Evolutionary conservation across 2,797 vertebrate species (phyloP), one percentile per base, ranked within the genome.

Genomic region (Limosa lapponica): DNA sequence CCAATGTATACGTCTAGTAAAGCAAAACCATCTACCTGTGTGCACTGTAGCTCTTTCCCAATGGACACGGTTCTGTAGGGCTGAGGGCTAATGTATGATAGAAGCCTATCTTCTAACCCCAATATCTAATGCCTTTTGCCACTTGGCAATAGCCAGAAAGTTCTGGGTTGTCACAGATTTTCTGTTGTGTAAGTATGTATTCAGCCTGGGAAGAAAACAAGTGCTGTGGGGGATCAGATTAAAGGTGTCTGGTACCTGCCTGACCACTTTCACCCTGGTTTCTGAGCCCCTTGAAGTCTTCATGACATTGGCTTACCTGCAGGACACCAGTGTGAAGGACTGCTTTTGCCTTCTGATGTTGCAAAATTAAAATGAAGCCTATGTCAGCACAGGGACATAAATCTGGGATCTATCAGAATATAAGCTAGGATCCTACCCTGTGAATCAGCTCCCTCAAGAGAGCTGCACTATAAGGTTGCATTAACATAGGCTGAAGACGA

Each of bases 371-470:
- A 52, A 69, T 1, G 10, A 62, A 73, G 9, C 24, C 34, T 30
- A 8, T 1, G 1, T 17, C 52, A 37, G 13, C 3, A 6, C 14
- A 6, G 28, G 22, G 15, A n/a, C 1, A 0, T 1, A 13, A 82
- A 27, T 5, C 15, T 85, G 64, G 64, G 73, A 28, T 32, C 16
- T 25, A 4, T 22, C 2, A 0, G n/a, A 18, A 25, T 37, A 20
- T 0, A 1, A 17, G 4, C 2, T 37, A 48, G 34, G 41, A 25
- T 28, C 30, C 48, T 66, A 7, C 18, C 5, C 0, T 1, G 11
- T 16, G 13, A 20, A 37, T 9, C 23, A 51, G 20, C 10, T 59
- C 41, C 46, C 44, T 22, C 25, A 13, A 34, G 58, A 23, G 25
- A 27, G 44, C 44, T 57, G 37, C 25, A 5, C 6, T 2, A 17